Evolutionary conservation across 2,797 vertebrate species (phyloP).

Genomic region (Amniataba percoides): DNA sequence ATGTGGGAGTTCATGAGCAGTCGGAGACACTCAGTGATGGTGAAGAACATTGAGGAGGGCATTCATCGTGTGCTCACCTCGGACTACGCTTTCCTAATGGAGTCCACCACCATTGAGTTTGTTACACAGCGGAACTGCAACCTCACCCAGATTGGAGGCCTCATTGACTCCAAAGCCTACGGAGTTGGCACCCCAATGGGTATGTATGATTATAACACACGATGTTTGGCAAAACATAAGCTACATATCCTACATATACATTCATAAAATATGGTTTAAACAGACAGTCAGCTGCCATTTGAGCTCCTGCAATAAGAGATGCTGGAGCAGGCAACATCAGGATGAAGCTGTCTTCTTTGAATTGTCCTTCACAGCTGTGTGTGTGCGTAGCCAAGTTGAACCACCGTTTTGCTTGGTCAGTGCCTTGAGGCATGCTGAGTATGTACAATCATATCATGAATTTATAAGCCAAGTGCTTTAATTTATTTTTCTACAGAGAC

Average conservation of each 20-base stretch:
- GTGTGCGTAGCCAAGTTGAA: neutral
- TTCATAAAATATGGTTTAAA: neutral
- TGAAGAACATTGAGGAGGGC: slow-evolving; percentile 96
- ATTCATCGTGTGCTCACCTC: slow-evolving; percentile 97
- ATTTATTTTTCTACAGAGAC: too few species aligned
- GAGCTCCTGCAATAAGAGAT: neutral
- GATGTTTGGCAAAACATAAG: neutral
- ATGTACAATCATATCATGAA: neutral
- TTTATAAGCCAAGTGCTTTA: neutral
- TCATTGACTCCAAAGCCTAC: slow-evolving; percentile 97
- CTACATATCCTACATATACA: neutral
- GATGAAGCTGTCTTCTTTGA: neutral
- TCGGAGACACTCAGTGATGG: slow-evolving; percentile 95
- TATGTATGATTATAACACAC: slow-evolving; percentile 79
- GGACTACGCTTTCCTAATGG: slow-evolving; percentile 98
- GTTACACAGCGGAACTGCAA: slow-evolving; percentile 98
- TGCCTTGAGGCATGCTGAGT: neutral
- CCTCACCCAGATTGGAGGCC: slow-evolving; percentile 97
- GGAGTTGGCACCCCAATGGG: slow-evolving; percentile 98
- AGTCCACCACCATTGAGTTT: slow-evolving; percentile 98
- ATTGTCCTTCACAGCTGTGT: neutral
- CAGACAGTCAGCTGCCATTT: neutral
- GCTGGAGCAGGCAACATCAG: neutral
- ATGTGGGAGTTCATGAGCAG: slow-evolving; percentile 99
- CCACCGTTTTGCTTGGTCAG: neutral